Percentiles rank a stretch among this genome's conserved stretches.
Evolutionary conservation across 2,113 vertebrate genomes (phyloP).

Genomic region (Myrmophylax atrothorax): DNA sequence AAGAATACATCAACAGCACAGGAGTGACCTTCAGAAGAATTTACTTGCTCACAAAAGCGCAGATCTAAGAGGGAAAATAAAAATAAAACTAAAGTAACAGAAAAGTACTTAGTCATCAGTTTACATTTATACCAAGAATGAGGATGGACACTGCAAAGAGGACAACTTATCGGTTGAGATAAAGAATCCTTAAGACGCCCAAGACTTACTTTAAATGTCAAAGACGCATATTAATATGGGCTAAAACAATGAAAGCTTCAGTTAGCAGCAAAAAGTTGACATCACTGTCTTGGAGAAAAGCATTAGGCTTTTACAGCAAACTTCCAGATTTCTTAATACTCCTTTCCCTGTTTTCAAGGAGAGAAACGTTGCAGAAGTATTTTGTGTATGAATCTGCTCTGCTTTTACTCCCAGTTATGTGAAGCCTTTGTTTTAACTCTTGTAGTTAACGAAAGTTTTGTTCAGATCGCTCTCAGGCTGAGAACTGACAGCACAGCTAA

Average conservation of each 20-base stretch:
- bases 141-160: neutral
- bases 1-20: neutral
- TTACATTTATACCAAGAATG: neutral
- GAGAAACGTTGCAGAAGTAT: neutral
- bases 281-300: neutral
- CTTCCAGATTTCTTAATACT: neutral
- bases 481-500: neutral
- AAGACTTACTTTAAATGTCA: neutral
- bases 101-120: neutral
- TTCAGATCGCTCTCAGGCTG: neutral
- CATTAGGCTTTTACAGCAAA: neutral
- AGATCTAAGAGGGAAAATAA: neutral
- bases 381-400: neutral
- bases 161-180: neutral
- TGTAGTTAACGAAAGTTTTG: neutral
- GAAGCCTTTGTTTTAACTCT: neutral
- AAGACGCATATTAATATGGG: neutral
- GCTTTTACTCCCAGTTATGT: neutral
- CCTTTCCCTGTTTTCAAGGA: neutral
- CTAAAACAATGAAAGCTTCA: neutral
- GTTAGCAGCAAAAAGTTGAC: rapidly evolving
- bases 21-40: neutral
- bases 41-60: neutral
- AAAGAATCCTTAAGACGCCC: neutral
- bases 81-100: neutral